Evolutionary conservation across 2,113 vertebrate genomes (phyloP).

Genomic region (Aramus guarauna): DNA sequence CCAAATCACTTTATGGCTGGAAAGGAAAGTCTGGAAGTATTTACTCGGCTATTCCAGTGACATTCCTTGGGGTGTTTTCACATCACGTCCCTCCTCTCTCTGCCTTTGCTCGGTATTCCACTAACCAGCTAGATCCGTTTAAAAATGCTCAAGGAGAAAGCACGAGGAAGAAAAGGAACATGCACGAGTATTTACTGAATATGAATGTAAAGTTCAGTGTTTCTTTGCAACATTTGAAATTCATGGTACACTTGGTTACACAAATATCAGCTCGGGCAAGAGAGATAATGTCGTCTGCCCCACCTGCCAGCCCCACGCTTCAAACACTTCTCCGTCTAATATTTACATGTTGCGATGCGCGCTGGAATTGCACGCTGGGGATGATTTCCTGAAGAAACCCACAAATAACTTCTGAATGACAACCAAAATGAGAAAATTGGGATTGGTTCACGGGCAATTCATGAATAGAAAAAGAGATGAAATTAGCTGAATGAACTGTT

Average conservation of each 20-base stretch:
- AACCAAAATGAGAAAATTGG: slow-evolving; percentile 24
- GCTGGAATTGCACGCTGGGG: background rate
- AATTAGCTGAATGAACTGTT: slow-evolving; percentile 65
- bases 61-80: slow-evolving; percentile 21
- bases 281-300: background rate
- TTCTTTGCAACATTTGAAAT: background rate
- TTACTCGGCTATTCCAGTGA: background rate
- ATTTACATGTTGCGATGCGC: background rate
- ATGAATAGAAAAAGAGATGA: slow-evolving; percentile 44
- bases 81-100: background rate
- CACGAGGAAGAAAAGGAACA: background rate
- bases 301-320: background rate
- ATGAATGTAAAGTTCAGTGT: background rate
- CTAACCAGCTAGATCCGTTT: background rate
- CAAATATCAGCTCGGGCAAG: background rate
- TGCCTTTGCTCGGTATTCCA: background rate
- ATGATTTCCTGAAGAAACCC: slow-evolving; percentile 44
- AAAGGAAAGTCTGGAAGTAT: slow-evolving; percentile 7
- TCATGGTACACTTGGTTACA: background rate
- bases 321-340: background rate
- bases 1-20: slow-evolving; percentile 5
- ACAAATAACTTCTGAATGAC: slow-evolving; percentile 43
- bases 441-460: slow-evolving; percentile 17
- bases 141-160: background rate
- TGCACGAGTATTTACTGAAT: background rate